phyloP scores from a whole-genome alignment of 2,888 invertebrate species.

The Epistrophe grossulariae region DNA sequence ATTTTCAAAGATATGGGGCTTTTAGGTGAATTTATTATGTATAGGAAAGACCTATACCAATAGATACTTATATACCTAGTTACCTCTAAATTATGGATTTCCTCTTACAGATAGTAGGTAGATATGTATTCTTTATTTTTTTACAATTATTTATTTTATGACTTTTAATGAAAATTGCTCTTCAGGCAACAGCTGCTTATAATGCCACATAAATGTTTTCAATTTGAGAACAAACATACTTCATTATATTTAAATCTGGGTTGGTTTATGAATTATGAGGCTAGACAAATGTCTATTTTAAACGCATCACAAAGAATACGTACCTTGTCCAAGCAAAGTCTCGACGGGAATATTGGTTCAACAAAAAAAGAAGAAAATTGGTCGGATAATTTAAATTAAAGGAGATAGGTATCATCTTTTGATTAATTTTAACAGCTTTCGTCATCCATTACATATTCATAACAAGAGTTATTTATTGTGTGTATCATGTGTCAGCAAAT shows the following conservation, averaged over 20 bases:
- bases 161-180: background rate
- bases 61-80: background rate
- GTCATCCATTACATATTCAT: no score
- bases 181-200: background rate
- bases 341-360: no score
- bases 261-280: background rate
- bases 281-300: background rate
- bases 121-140: background rate
- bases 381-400: no score
- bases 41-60: background rate
- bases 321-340: no score
- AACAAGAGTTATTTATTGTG: no score
- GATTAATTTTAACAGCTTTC: no score
- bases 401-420: no score
- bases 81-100: conserved; percentile 9
- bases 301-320: background rate
- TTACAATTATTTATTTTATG: background rate
- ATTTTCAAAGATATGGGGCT: background rate
- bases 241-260: no score
- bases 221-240: background rate
- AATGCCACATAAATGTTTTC: background rate
- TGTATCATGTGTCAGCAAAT: no score
- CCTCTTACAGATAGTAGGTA: background rate
- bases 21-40: background rate
- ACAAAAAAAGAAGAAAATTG: no score